A percentile compares a stretch with the other conserved stretches of the same genome.
phyloP scores from a whole-genome alignment of 2,797 vertebrate species.

The Falco cherrug region DNA sequence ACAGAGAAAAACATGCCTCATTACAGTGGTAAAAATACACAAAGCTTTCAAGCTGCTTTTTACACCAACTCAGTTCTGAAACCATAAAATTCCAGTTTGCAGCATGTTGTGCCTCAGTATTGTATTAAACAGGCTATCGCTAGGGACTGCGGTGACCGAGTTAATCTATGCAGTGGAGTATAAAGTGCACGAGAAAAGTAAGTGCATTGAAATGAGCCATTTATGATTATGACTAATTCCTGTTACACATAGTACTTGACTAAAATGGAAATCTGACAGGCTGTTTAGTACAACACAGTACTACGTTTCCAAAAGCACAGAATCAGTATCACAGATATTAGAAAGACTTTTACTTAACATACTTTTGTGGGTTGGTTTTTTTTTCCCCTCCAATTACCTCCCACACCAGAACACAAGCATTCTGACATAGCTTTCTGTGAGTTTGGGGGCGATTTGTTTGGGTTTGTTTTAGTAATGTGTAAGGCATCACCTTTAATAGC shows the following conservation, averaged over 20 bases:
- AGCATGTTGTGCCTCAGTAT: background rate
- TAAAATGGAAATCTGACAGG: background rate
- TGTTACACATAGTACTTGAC: background rate
- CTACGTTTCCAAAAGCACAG: background rate
- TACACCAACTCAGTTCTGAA: background rate
- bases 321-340: background rate
- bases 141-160: background rate
- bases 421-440: background rate
- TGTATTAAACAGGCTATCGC: background rate
- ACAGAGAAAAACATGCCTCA: slow-evolving; percentile 56
- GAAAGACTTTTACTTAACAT: background rate
- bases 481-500: background rate
- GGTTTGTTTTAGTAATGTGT: background rate
- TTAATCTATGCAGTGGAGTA: background rate
- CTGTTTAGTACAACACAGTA: background rate
- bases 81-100: background rate
- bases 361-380: background rate
- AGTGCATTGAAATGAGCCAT: slow-evolving; percentile 41
- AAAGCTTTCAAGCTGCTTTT: slow-evolving; percentile 31
- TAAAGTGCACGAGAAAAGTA: slow-evolving; percentile 57
- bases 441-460: background rate
- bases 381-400: background rate
- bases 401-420: background rate
- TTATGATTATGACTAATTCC: background rate
- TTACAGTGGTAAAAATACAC: slow-evolving; percentile 59